Conservation (phyloP, 2,113 vertebrate genomes). For the Stigmatopora argus region DNA sequence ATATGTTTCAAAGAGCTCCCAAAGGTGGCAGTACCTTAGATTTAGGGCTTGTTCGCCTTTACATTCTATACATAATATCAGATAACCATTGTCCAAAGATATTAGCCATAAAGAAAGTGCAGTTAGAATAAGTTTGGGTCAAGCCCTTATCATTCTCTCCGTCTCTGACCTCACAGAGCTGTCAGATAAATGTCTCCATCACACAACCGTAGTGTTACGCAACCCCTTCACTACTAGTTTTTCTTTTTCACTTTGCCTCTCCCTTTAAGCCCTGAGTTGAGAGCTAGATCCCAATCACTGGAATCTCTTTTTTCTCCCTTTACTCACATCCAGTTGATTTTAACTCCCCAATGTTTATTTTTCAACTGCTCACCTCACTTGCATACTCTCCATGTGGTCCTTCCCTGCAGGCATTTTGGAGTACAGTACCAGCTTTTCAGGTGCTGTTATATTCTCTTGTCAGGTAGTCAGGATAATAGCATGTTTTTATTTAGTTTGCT, state of each 20-base stretch:
- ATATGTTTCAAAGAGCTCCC: too few relatives aligned
- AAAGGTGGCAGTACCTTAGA: too few relatives aligned
- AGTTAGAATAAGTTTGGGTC: too few relatives aligned
- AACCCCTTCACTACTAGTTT: slow-evolving; percentile 41
- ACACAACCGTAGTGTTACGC: slow-evolving; percentile 45
- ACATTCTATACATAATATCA: too few relatives aligned
- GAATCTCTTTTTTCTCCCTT: slow-evolving; percentile 11
- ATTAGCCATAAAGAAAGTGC: too few relatives aligned
- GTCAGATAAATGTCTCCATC: slow-evolving; percentile 47
- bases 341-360: slow-evolving; percentile 14
- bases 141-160: slow-evolving; percentile 37
- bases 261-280: slow-evolving; percentile 24
- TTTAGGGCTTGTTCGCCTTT: too few relatives aligned
- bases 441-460: slow-evolving; percentile 18
- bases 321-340: slow-evolving; percentile 15
- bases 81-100: too few relatives aligned
- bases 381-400: slow-evolving; percentile 1
- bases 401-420: slow-evolving; percentile 36
- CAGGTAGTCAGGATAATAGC: not conserved
- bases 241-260: slow-evolving; percentile 10
- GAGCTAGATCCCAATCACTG: slow-evolving; percentile 17
- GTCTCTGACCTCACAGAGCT: slow-evolving; percentile 42
- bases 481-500: not conserved
- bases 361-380: slow-evolving; percentile 12
- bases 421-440: slow-evolving; percentile 50